phyloP scores from a whole-genome alignment of 1,140 invertebrate species.

The Lepidurus arcticus region DNA sequence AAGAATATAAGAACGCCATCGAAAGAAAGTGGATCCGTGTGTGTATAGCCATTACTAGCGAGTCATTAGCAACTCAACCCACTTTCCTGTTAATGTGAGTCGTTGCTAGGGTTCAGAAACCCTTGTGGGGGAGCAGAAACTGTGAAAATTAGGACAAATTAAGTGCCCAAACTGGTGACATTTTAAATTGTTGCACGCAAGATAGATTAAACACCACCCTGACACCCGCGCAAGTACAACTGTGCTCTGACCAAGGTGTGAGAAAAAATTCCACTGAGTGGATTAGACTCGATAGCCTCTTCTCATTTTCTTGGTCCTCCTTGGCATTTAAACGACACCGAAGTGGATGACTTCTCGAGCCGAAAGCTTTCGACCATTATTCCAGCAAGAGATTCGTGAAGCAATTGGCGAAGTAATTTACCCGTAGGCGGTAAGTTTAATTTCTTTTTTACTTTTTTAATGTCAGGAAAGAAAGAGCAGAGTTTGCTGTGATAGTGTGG shows the following conservation, averaged over 20 bases:
- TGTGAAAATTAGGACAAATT: neutral
- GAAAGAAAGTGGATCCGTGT: neutral
- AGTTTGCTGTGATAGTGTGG: neutral
- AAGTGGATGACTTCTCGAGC: too few species aligned
- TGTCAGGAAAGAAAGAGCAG: neutral
- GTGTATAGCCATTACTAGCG: neutral
- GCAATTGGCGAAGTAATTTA: too few species aligned
- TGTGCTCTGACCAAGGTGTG: too few species aligned
- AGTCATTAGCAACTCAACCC: neutral
- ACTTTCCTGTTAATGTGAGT: neutral
- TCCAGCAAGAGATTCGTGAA: too few species aligned
- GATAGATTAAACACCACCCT: neutral
- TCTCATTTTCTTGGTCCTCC: too few species aligned
- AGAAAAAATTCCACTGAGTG: too few species aligned
- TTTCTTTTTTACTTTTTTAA: too few species aligned
- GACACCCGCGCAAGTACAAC: neutral
- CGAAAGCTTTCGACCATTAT: too few species aligned
- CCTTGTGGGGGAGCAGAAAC: neutral
- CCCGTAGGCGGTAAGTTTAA: too few species aligned
- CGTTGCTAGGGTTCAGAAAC: neutral
- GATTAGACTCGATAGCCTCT: too few species aligned
- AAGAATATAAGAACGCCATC: neutral
- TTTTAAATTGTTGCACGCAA: neutral
- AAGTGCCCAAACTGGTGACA: neutral
- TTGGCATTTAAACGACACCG: too few species aligned